Evolutionary conservation across 2,888 invertebrate species (phyloP).

Genomic region (Oscheius sp.): DNA sequence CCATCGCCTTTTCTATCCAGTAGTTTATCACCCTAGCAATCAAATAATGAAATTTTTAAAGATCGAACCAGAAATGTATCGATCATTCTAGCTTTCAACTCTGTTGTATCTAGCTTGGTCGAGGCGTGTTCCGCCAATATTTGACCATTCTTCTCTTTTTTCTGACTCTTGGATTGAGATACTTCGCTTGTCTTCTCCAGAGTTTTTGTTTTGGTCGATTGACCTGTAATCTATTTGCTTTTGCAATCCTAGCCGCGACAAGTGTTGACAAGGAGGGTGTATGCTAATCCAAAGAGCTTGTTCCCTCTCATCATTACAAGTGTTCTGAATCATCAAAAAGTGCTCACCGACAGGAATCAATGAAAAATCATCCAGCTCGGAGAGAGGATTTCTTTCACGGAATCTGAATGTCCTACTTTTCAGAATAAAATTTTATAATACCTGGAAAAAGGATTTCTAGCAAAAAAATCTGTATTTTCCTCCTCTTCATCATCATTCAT

Average conservation of each 20-base stretch:
- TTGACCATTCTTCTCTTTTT: conserved; percentile 63
- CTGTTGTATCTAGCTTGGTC: conserved; percentile 61
- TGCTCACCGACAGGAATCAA: neutral
- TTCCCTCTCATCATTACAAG: conserved; percentile 18
- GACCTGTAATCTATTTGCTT: conserved; percentile 31
- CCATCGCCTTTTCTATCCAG: conserved; percentile 63
- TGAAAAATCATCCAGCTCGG: conserved; percentile 23
- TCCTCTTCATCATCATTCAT: conserved; percentile 60
- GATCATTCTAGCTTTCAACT: conserved; percentile 60
- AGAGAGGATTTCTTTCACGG: conserved; percentile 18
- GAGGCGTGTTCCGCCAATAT: conserved; percentile 59
- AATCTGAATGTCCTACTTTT: conserved; percentile 23
- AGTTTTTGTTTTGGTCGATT: conserved; percentile 61
- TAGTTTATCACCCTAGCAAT: conserved; percentile 50
- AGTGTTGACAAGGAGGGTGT: conserved; percentile 18
- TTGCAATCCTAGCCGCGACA: conserved; percentile 14
- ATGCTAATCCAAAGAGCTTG: conserved; percentile 20
- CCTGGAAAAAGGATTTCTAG: conserved; percentile 39
- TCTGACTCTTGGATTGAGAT: conserved; percentile 59
- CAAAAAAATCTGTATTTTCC: conserved; percentile 53
- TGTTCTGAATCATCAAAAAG: conserved; percentile 5
- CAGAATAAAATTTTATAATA: neutral
- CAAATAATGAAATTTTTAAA: conserved; percentile 1
- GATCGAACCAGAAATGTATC: conserved; percentile 55
- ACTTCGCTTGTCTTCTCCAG: conserved; percentile 63